phyloP scores from a whole-genome alignment of 2,113 vertebrate genomes.

The Otis tarda region DNA sequence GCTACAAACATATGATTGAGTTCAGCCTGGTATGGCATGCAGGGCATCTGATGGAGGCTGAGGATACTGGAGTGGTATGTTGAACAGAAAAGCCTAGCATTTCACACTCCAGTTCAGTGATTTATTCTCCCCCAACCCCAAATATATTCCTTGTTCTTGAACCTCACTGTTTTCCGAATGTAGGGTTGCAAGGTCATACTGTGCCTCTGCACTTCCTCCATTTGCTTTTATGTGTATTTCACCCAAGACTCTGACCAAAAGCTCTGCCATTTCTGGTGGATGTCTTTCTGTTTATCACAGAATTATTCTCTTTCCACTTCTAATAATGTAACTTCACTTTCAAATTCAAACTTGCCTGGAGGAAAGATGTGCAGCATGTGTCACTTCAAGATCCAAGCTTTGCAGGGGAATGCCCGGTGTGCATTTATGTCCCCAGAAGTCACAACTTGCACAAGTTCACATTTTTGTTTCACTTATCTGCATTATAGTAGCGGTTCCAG shows the following conservation, averaged over 20 bases:
- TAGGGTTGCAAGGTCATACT: background rate
- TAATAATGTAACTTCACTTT: background rate
- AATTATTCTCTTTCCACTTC: background rate
- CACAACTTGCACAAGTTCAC: background rate
- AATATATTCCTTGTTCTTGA: background rate
- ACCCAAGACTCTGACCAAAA: background rate
- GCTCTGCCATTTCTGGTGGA: background rate
- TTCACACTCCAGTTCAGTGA: constrained; percentile 1
- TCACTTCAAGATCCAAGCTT: background rate
- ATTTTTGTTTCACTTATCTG: background rate
- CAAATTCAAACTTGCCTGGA: background rate
- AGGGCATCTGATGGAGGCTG: constrained; percentile 25
- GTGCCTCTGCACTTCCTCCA: background rate
- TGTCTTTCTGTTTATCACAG: background rate
- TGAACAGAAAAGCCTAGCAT: background rate
- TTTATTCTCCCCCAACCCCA: background rate
- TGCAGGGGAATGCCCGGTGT: background rate
- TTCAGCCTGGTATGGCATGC: constrained; percentile 28
- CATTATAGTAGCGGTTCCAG: background rate
- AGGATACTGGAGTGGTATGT: background rate
- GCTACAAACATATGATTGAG: constrained; percentile 38
- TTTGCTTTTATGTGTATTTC: background rate
- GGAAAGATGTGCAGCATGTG: background rate
- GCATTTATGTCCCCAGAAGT: background rate
- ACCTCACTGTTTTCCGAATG: background rate